Evolutionary conservation across 2,888 invertebrate species (phyloP), one percentile per base, ranked within the genome.

Genomic region (Xestia sexstrigata): DNA sequence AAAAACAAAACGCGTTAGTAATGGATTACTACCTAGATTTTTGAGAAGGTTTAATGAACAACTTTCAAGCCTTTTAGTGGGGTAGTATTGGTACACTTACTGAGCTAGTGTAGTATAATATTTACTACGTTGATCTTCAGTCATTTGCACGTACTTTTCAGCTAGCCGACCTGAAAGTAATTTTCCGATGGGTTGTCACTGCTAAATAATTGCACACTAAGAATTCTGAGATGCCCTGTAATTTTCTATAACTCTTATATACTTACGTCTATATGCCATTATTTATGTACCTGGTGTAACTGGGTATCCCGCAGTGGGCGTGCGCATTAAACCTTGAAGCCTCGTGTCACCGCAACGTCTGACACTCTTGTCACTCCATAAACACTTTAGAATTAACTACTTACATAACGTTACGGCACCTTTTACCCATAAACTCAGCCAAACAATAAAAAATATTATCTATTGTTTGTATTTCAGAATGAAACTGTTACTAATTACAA

Each of bases 241-340:
- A 82, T 86, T 80, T 82, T 63, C 60, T 77, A 67, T 75, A 83
- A 81, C 72, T 81, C 65, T 82, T n/a, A n/a, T n/a, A n/a, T n/a
- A n/a, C n/a, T 78, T 65, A 81, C 71, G 58, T 47, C 63, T 67
- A 23, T 70, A 70, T 78, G 62, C 58, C 62, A 74, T 81, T 82
- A 84, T 78, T 75, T 77, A 81, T 77, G 68, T 79, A 78, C 71
- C 39, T 74, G 74, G 81, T 79, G 79, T 79, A 62, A 65, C 71
- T 67, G 45, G 58, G 58, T 79, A 67, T n/a, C 42, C 73, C n/a
- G 63, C 63, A n/a, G 20, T 85, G 63, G 74, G 47, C 70, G 71
- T 65, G 75, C 78, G 78, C 73, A 70, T 77, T 77, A 79, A 76
- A 79, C 84, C 82, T 78, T 84, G 84, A 76, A 39, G 79, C 76